Conservation (phyloP, 1,140 invertebrate genomes). For the Scaptodrosophila lebanonensis region DNA sequence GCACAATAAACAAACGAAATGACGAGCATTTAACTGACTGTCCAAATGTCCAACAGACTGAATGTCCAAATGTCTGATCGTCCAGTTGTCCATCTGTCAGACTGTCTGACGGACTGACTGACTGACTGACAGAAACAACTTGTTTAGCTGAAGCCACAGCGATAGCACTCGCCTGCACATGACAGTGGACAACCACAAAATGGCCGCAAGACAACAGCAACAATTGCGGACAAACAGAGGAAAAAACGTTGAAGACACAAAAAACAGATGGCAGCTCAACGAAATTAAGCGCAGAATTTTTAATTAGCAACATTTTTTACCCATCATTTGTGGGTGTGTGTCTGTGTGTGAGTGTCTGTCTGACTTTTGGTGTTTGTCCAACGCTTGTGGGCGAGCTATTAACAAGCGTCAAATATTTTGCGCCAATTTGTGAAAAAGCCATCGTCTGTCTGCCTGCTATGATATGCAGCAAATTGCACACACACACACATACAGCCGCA, state of each 20-base stretch:
- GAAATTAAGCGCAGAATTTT: slow-evolving; percentile 47
- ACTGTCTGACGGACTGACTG: neutral
- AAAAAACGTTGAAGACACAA: neutral
- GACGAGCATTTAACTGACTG: slow-evolving; percentile 71
- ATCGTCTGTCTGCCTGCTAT: slow-evolving; percentile 26
- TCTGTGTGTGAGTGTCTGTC: neutral
- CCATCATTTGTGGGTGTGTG: neutral
- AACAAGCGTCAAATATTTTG: slow-evolving; percentile 35
- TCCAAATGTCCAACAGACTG: slow-evolving; percentile 25
- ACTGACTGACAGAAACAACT: slow-evolving; percentile 35
- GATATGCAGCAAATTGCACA: slow-evolving; percentile 64
- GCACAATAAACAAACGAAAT: slow-evolving; percentile 70
- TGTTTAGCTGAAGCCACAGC: slow-evolving; percentile 49
- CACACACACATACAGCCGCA: slow-evolving; percentile 2
- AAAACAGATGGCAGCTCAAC: neutral
- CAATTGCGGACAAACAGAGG: slow-evolving; percentile 15
- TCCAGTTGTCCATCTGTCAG: slow-evolving; percentile 24
- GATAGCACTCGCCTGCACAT: no score
- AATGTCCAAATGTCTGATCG: no score
- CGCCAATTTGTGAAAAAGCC: slow-evolving; percentile 37
- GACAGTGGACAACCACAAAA: slow-evolving; percentile 27
- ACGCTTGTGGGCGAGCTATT: slow-evolving; percentile 26
- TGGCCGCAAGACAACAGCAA: slow-evolving; percentile 5
- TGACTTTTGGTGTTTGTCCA: slow-evolving; percentile 1
- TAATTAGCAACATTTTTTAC: slow-evolving; percentile 51